Base-by-base conservation (phyloP, 2,113 vertebrate species). In the Myiozetetes cayanensis region DNA sequence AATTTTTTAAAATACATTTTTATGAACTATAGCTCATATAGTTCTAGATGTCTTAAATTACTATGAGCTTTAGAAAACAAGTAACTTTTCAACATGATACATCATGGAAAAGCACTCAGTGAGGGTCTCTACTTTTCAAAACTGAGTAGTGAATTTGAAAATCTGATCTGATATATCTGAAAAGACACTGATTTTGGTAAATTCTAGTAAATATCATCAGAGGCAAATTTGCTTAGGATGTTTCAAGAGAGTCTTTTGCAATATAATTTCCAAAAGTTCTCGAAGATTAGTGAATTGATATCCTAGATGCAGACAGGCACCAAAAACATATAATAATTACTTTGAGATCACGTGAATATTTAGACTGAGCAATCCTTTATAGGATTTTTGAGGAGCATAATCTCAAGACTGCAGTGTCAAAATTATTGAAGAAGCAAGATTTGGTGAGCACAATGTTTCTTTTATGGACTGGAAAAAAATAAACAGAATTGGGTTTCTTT, bases 401-500 rank as follows among this genome's bases (percentile, higher is more conserved):
- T 68, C 71, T 87, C 43, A 71, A 68, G n/a, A 44, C 43, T 49
- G 31, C 35, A 71, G 46, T 72, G 89, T 80, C 77, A 92, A 80
- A 89, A 75, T 56, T 21, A 68, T 20, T 85, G 85, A 67, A 90
- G 61, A 76, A 94, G 80, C 47, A 74, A 90, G 77, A 68, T 84
- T 71, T 85, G 62, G 67, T 78, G 84, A 92, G 90, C 28, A 89
- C 76, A 82, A 72, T 82, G 58, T 91, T 96, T 97, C 89, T 67
- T 91, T 91, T 88, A 96, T 75, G 24, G 73, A 87, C 39, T 68
- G 87, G 82, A 90, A 94, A 93, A 80, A 78, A 93, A 80, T 78
- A 97, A 95, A 93, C 73, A 96, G 93, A 96, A 95, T 93, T 76
- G 35, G 58, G 66, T 97, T 96, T 84, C 91, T 91, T 98, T 96